phyloP scores from a whole-genome alignment of 2,797 vertebrate species.

The Taenioides sp. region DNA sequence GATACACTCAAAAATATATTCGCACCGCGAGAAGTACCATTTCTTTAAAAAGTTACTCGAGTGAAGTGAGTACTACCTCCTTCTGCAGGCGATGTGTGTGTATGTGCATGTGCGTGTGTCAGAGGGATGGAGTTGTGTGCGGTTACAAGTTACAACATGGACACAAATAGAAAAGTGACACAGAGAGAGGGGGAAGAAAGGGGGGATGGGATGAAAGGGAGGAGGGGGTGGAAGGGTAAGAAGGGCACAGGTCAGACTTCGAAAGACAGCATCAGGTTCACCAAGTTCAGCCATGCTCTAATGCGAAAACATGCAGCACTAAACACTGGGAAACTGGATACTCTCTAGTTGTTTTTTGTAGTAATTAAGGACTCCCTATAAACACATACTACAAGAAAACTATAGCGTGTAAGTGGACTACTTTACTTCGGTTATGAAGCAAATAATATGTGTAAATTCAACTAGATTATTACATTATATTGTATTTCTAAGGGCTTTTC shows the following conservation, averaged over 20 bases:
- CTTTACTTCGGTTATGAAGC: too few relatives aligned
- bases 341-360: background rate
- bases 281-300: background rate
- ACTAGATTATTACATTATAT: too few relatives aligned
- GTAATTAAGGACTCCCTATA: background rate
- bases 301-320: background rate
- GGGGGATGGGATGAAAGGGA: constrained; percentile 1
- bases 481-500: too few relatives aligned
- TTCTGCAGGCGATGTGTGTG: background rate
- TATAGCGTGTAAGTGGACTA: too few relatives aligned
- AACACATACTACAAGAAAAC: too few relatives aligned
- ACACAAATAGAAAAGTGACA: constrained; percentile 54
- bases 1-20: background rate
- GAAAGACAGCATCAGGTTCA: background rate
- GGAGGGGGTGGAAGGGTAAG: constrained; percentile 12
- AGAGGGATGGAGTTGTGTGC: constrained; percentile 39
- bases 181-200: background rate
- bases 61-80: background rate
- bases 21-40: too few relatives aligned
- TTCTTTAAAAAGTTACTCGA: background rate
- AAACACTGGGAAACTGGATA: background rate
- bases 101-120: constrained; percentile 11
- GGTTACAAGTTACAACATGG: constrained; percentile 48
- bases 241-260: too few relatives aligned
- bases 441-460: too few relatives aligned